Evolutionary conservation across 2,888 invertebrate genomes (phyloP), one percentile per base, ranked within the genome.

Genomic region (Noctua fimbriata): DNA sequence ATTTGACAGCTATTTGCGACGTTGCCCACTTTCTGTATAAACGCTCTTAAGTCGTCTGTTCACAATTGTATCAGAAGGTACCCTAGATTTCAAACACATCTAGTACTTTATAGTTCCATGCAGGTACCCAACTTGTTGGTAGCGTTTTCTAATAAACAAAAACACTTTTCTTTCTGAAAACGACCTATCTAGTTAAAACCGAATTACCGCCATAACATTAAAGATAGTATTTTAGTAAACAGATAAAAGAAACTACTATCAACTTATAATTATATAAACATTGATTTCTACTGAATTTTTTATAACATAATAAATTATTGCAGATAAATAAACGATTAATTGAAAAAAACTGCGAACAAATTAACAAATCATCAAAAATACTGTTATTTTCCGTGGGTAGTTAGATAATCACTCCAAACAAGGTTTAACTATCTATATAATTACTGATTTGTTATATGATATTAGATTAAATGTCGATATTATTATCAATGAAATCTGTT

Each of bases 381-480:
- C 2, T 52, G 78, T 77, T 24, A 52, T 77, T 81, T 81, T 77
- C 70, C 78, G 12, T 36, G 16, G 1, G 18, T 1, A 10, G 0
- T 65, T 47, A 41, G 32, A 69, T 70, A 47, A 32, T 58, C n/a
- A 44, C 12, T 28, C 21, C 6, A 55, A 75, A 28, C 5, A 77
- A n/a, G 47, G 21, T 41, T 32, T 2, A 55, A 82, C 28, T 76
- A 82, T 81, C 83, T 41, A 49, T 60, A 9, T 81, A 66, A 77
- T 83, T 60, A 47, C 21, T 52, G 79, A 81, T 81, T 81, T 81
- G 36, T 71, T 83, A 78, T 36, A 60, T 5, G 78, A 83, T 83
- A 83, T 21, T 24, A n/a, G 36, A 65, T 58, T 55, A 44, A 36
- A 58, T 58, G 47, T 55, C 32, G 58, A 55, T 78, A 41, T 36